phyloP scores from a whole-genome alignment of 2,113 vertebrate species.

The Sinosuthora webbiana region DNA sequence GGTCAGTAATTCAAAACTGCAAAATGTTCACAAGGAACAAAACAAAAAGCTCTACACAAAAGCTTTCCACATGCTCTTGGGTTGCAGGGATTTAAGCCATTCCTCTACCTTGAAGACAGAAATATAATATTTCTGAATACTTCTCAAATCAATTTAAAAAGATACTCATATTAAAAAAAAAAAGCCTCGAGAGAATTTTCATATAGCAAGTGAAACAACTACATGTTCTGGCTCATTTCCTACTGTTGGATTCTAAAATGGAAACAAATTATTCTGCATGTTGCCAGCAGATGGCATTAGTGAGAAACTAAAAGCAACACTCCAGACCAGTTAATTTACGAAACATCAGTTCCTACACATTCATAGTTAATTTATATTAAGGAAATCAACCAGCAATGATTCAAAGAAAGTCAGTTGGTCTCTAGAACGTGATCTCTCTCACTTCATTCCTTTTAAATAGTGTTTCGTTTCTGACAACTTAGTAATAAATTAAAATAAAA shows the following conservation, averaged over 20 bases:
- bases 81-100: background rate
- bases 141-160: background rate
- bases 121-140: fast-evolving
- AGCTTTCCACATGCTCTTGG: background rate
- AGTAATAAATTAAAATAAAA: background rate
- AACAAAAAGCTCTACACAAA: background rate
- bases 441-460: background rate
- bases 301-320: background rate
- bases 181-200: background rate
- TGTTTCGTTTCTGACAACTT: background rate
- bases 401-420: background rate
- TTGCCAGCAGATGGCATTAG: conserved; percentile 61
- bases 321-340: fast-evolving
- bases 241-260: background rate
- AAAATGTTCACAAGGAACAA: background rate
- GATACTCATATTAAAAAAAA: fast-evolving
- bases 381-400: background rate
- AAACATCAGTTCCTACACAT: background rate
- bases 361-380: background rate
- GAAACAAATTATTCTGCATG: background rate
- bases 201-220: background rate
- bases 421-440: fast-evolving
- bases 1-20: background rate
- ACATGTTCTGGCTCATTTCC: background rate
- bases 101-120: background rate